Base-by-base conservation (phyloP, 2,113 vertebrate genomes). In the Ophiodon elongatus region DNA sequence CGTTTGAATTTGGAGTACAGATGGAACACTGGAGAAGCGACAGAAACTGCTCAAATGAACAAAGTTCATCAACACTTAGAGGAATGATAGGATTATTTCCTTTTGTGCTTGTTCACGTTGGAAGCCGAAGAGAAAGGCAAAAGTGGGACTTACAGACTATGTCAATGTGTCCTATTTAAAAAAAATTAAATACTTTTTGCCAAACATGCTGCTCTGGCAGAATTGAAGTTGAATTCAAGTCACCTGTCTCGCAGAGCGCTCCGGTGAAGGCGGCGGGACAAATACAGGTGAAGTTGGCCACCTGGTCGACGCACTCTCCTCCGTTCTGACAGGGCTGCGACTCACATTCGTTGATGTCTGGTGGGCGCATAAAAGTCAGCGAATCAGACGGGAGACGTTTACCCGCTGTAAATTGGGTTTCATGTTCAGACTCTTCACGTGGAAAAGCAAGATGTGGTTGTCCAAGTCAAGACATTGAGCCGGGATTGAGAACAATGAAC, bases 211-310 rank as follows among this genome's bases (percentile, higher is more conserved):
- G 62, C 62, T 70, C 39, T 64, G 60, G 50, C 29, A 31, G 33
- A 73, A 39, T 74, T 41, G n/a, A 45, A 45, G 54, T 21, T 71
- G n/a, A 27, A 19, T 17, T 73, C 31, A 63, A 57, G 41, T 90
- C 88, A 99, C 98, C 97, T 97, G 95, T 97, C 91, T 99, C 97
- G 0, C 98, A 99, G 89, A 89, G 95, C 6, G 60, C 88, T 87
- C 98, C 98, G 31, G 94, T 94, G 84, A 97, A 99, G 83, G 94
- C 88, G 54, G 93, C 83, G 0, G 92, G 85, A 78, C 98, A 99
- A 52, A 93, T 27, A 25, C 98, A 99, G 83, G 94, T 96, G 93
- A 97, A 99, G 89, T 96, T 96, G 76, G 95, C 84, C 6, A 96
- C 89, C 80, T 88, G 91, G 85, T 97, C 95, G 0, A 96, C 13